Evolutionary conservation across 35 echinoderm and acorn worm genomes (phyloP), one percentile per base, ranked within the genome.

Genomic region (Ptychodera flava): DNA sequence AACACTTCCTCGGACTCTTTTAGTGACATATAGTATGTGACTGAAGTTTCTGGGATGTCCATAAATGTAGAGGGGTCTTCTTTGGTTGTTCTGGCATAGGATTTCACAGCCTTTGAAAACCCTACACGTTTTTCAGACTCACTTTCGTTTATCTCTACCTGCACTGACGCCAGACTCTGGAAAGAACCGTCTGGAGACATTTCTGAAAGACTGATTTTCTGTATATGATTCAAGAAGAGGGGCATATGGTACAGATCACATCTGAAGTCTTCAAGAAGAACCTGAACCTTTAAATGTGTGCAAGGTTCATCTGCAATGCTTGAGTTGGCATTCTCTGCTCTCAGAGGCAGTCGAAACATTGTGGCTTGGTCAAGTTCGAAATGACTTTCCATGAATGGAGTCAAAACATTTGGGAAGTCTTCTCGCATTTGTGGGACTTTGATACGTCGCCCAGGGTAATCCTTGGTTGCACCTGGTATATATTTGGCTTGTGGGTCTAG

Each of bases 271-370:
- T 85, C 28, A 0, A 85, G 77, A 10, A 85, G 83, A 33, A 28
- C 37, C 22, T 1, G 31, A 22, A 90, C 33, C 1, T 30, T 78
- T 14, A 15, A 0, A 1, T 29, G 1, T 29, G 16, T 31, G 0
- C 33, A 94, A 32, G 29, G n/a, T 16, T 85, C 30, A 1, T 30
- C 2, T 77, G 89, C 76, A 32, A 94, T 37, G 36, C 87, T 36
- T 0, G 79, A 88, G 33, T 36, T 36, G n/a, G n/a, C n/a, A n/a
- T n/a, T n/a, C n/a, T 28, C 33, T 12, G 79, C 36, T 15, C 95
- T 38, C 15, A 97, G 82, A 36, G 95, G 95, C 78, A 97, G 91
- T 10, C 95, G 82, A 31, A 97, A 97, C 79, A 97, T 38, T 2
- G 95, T 93, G 6, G 45, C 45, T 64, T 22, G 6, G 6, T 64